Evolutionary conservation across 2,888 invertebrate species (phyloP), one percentile per base, ranked within the genome.

Genomic region (Argyresthia albistria): DNA sequence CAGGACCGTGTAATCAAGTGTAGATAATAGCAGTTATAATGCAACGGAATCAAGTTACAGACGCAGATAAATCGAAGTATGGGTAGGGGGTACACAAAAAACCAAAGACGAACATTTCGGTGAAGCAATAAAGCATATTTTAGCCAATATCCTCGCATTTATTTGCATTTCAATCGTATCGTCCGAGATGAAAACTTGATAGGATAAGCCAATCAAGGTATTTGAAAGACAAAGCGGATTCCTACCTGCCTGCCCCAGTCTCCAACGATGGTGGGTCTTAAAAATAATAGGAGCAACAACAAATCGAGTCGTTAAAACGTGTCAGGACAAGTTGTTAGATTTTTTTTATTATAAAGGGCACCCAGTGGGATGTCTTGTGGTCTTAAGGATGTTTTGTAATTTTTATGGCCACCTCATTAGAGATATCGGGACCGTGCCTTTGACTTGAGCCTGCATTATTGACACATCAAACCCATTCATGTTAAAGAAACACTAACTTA

Each of bases 381-480:
- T 73, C 79, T 67, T 66, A 70, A 52, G 63, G 70, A 72, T 71
- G 76, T 80, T 80, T 83, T 80, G 75, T 83, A 63, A 73, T 66
- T 80, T n/a, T 83, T 80, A 82, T 75, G 72, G 75, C 66, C 76
- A 76, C 75, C 80, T 82, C 76, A 80, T 81, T 81, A 81, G 62
- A 25, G 25, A 25, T 25, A 69, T 72, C 67, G 64, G 65, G 67
- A 69, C 70, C 70, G 67, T 70, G 67, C 67, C 25, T 25, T 25
- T 25, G 68, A 67, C 72, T 66, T 66, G 63, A 66, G 62, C 63
- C 63, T 64, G 60, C 62, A 25, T 61, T 72, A 80, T 82, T 81
- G 73, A 80, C 69, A 76, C 69, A 69, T 80, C 73, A 75, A 25
- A 65, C 60, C 53, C 55, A 56, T 56, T 55, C 49, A 48, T 39